These are phyloP conservation scores for Spheniscus mendiculus DNA, from an alignment of 2,113 vertebrate species.

Conservation along the genomic window DNA sequence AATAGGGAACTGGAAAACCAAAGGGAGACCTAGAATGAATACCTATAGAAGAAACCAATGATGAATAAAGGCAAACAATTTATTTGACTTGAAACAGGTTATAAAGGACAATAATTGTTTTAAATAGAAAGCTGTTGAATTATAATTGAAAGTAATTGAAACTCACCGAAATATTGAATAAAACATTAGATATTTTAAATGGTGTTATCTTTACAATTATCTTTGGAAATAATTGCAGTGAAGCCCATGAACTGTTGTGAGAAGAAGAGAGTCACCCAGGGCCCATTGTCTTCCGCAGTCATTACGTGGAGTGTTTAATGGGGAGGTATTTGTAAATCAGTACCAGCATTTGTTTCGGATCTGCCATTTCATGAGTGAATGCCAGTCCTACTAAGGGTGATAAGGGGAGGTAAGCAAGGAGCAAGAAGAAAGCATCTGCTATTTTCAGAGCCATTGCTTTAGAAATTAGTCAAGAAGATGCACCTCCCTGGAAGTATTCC, in stretches of 20 bases:
- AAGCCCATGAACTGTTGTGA: conserved; percentile 18
- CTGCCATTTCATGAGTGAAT: background rate
- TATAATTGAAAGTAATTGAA: conserved; percentile 80
- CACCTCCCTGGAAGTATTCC: background rate
- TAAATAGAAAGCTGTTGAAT: conserved; percentile 75
- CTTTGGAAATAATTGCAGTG: conserved; percentile 44
- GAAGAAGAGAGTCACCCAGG: background rate
- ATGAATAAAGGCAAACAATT: conserved; percentile 63
- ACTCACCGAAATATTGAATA: conserved; percentile 76
- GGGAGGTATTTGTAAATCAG: background rate
- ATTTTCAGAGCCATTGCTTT: conserved; percentile 22
- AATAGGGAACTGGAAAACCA: background rate
- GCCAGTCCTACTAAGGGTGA: background rate
- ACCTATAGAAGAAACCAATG: background rate
- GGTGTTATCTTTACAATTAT: conserved; percentile 73
- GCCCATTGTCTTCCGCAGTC: background rate
- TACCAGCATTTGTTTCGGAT: background rate
- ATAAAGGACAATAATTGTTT: conserved; percentile 75
- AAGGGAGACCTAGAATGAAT: background rate
- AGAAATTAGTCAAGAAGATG: background rate
- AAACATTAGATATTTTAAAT: conserved; percentile 79
- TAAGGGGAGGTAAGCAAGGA: background rate
- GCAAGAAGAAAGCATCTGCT: background rate
- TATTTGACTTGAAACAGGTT: conserved; percentile 68
- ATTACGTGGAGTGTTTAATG: background rate